Conservation (phyloP, 2,113 vertebrate species). For the Chitala chitala region DNA sequence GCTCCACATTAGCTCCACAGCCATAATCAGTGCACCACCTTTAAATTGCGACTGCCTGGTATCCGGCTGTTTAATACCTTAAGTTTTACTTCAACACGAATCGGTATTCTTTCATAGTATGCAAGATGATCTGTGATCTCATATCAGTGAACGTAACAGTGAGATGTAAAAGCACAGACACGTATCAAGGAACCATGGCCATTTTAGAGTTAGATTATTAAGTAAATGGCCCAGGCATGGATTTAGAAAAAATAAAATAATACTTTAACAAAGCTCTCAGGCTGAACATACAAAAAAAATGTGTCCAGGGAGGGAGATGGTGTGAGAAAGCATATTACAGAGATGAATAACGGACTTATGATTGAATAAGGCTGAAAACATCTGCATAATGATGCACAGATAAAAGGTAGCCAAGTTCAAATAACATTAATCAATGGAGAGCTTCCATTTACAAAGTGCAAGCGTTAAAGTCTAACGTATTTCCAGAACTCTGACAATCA, state of each 20-base stretch:
- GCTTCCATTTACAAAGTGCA: too few species aligned
- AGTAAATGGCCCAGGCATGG: neutral
- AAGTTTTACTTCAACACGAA: neutral
- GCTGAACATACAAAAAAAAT: neutral
- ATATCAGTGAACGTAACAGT: conserved; percentile 2
- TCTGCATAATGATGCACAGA: neutral
- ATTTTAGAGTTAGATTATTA: conserved; percentile 1
- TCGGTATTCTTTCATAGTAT: neutral
- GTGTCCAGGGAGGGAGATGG: too few species aligned
- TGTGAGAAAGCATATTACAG: too few species aligned
- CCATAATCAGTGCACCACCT: neutral
- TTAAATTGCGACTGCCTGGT: neutral
- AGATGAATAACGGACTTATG: too few species aligned
- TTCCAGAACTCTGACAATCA: neutral
- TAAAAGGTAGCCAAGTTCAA: neutral
- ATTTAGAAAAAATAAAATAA: neutral
- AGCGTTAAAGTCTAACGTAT: neutral
- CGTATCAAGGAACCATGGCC: conserved; percentile 5
- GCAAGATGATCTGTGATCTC: neutral
- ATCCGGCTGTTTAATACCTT: neutral
- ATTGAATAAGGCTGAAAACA: too few species aligned
- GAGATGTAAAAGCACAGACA: conserved; percentile 9
- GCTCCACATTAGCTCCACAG: neutral
- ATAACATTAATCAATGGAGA: too few species aligned
- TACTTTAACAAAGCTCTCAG: neutral